Evolutionary conservation across 2,888 invertebrate genomes (phyloP), one percentile per base, ranked within the genome.

Genomic region (Cotesia congregata): DNA sequence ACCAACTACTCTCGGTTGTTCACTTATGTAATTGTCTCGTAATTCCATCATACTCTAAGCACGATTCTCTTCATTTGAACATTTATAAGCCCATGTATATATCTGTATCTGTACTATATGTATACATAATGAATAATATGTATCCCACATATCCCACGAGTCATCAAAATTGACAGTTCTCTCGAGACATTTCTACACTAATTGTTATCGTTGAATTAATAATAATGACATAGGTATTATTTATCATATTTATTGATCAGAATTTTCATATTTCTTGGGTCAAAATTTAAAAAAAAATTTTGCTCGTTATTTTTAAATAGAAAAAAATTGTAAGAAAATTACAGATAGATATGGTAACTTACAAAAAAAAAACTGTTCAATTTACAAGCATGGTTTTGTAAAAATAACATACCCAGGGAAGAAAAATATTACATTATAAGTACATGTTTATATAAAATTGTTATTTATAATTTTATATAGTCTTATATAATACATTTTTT

Each of bases 1-100:
- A 80, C 76, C 78, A 81, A 77, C 76, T 77, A 78, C 77, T 77
- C 77, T 40, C 72, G 76, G 72, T 74, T 65, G 75, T 78, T 73
- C 81, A 80, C 81, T 83, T 82, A 80, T 81, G 79, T 80, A 80
- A 80, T 83, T 81, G 79, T 78, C 77, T 80, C 78, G 80, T 81
- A 82, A 82, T 83, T 75, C 75, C 77, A 80, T 80, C 77, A 79
- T 76, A 75, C 77, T 77, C 76, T 77, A 78, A 67, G 77, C 77
- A 76, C 76, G 72, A 71, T 68, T 62, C 68, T 64, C 61, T 40
- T 65, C 61, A 72, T 50, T 50, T 9, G 12, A 50, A 50, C 50
- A 50, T 50, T 12, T 50, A 50, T 50, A 50, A 50, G 12, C 50
- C 50, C 50, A 50, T 50, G 12, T 50, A 50, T 50, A 12, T 50